Evolutionary conservation across 2,888 invertebrate genomes (phyloP), one percentile per base, ranked within the genome.

Genomic region (Pherbina coryleti): DNA sequence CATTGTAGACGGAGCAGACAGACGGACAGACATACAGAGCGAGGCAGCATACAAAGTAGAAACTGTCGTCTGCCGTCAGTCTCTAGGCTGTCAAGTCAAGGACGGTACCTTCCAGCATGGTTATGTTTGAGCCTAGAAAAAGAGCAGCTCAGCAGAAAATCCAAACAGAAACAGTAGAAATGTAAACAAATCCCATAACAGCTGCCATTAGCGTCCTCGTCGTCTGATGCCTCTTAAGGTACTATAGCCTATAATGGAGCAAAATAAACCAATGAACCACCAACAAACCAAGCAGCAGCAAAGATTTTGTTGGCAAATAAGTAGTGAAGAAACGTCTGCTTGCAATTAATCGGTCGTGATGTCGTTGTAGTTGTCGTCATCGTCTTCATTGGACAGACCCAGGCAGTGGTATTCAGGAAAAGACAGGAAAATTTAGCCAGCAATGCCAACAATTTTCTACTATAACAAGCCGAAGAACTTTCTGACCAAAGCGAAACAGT

Each of bases 281-380:
- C 67, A 37, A 34, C 31, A 25, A 31, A 14, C 64, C 64, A 31
- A 77, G 74, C 51, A 37, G 49, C 44, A 69, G 53, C 55, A 11
- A 37, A 19, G 53, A 51, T 71, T 37, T 71, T 37, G 34, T 57
- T 49, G 49, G 22, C 19, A 44, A 49, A 51, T 49, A 22, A 49
- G 49, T 22, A 69, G 69, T 69, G 31, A n/a, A 73, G 11, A 57
- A 62, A 62, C n/a, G 73, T 73, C 34, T 77, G 77, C 55, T 55
- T 25, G 73, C 77, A 74, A 77, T 77, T 77, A 77, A 77, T 73
- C 77, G 77, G 69, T 77, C 62, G 64, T 14, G 67, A 57, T 69
- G 57, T 51, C 64, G 14, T 51, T 14, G 14, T 77, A 57, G 62
- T 55, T 64, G 44, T n/a, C 19, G 3, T 19, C 73, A 73, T 7